phyloP scores from a whole-genome alignment of 2,113 vertebrate genomes.

The Toxotes jaculatrix region DNA sequence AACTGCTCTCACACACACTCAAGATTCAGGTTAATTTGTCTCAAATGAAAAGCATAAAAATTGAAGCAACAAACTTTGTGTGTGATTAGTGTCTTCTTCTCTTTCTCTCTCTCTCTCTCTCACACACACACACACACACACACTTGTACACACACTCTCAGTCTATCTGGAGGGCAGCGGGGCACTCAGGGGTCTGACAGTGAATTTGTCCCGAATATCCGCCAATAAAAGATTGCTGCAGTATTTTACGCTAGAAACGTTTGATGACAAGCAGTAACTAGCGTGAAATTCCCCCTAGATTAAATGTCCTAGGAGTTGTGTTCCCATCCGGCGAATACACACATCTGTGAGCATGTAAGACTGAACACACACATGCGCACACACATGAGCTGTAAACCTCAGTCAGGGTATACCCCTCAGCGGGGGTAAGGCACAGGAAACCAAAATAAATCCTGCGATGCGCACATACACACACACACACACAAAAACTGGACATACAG shows the following conservation, averaged over 20 bases:
- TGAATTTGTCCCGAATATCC: slow-evolving; percentile 68
- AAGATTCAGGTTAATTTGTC: slow-evolving; percentile 24
- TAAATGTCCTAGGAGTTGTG: slow-evolving; percentile 83
- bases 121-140: slow-evolving; percentile 20
- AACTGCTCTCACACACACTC: slow-evolving; percentile 38
- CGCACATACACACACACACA: slow-evolving; percentile 31
- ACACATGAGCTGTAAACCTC: slow-evolving; percentile 54
- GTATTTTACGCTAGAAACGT: slow-evolving; percentile 81
- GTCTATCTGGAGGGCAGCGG: slow-evolving; percentile 61
- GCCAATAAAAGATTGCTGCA: slow-evolving; percentile 74
- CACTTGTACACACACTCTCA: slow-evolving; percentile 19
- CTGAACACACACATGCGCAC: slow-evolving; percentile 24
- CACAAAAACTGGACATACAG: slow-evolving; percentile 26
- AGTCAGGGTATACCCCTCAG: slow-evolving; percentile 50
- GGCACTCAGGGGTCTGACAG: slow-evolving; percentile 68
- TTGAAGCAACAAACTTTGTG: slow-evolving; percentile 38
- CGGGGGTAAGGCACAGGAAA: slow-evolving; percentile 73
- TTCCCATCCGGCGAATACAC: slow-evolving; percentile 69
- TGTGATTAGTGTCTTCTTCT: slow-evolving; percentile 10
- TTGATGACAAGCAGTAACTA: slow-evolving; percentile 87
- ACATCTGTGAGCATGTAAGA: slow-evolving; percentile 52
- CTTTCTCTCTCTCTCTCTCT: not conserved
- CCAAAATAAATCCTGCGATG: slow-evolving; percentile 76
- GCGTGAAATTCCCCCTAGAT: slow-evolving; percentile 86
- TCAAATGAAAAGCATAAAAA: slow-evolving; percentile 42